phyloP scores from a whole-genome alignment of 2,113 vertebrate species.

The Haemorhous mexicanus region DNA sequence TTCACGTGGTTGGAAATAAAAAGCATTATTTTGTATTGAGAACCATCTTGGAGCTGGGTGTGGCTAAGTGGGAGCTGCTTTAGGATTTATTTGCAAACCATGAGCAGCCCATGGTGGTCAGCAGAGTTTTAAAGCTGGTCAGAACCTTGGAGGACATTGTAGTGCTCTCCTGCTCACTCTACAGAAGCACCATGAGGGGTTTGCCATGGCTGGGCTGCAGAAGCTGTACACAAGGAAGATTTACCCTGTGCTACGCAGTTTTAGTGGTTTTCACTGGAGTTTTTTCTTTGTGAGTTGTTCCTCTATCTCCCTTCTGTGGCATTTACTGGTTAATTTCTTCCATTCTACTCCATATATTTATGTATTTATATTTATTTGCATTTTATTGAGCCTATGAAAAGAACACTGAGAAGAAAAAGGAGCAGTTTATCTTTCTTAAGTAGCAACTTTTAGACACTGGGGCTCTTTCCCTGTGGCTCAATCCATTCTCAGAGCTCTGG shows the following conservation, averaged over 20 bases:
- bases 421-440: not conserved
- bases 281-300: not conserved
- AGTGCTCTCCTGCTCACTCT: not conserved
- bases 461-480: not conserved
- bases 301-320: not conserved
- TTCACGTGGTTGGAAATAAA: not conserved
- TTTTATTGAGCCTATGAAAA: not conserved
- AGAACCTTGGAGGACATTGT: not conserved
- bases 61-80: not conserved
- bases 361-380: not conserved
- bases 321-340: not conserved
- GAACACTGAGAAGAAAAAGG: not conserved
- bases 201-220: not conserved
- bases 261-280: not conserved
- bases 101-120: not conserved
- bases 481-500: not conserved
- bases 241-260: fast-evolving
- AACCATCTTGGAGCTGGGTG: not conserved
- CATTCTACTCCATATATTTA: not conserved
- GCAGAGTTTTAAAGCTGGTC: not conserved
- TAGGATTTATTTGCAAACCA: not conserved
- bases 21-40: not conserved
- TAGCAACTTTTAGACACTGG: not conserved
- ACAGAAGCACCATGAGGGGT: not conserved
- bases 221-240: not conserved